Evolutionary conservation across 2,113 vertebrate species (phyloP).

Genomic region (Butorides virescens): DNA sequence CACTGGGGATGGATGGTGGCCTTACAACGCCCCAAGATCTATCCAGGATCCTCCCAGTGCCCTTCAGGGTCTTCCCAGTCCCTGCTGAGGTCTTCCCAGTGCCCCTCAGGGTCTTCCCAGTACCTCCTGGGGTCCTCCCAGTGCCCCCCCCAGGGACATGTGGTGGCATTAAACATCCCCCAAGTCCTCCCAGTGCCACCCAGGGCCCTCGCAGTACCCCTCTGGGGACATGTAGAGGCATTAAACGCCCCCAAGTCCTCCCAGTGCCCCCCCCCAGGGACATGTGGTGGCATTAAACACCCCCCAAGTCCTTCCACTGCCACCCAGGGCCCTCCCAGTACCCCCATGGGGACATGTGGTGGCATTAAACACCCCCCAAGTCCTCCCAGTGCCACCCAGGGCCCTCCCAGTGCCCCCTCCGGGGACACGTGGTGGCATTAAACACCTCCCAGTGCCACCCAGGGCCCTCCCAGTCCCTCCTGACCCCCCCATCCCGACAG

Average conservation of each 20-base stretch:
- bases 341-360: background rate
- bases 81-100: background rate
- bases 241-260: background rate
- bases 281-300: background rate
- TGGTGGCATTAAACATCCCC: no score
- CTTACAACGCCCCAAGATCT: no score
- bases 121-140: no score
- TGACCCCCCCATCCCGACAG: conserved; percentile 39
- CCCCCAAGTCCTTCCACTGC: background rate
- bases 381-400: no score
- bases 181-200: no score
- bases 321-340: background rate
- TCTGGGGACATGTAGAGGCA: background rate
- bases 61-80: background rate
- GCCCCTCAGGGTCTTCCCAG: background rate
- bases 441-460: no score
- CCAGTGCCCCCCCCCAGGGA: background rate
- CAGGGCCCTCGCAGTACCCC: background rate
- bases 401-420: no score
- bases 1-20: no score
- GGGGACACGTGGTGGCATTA: no score
- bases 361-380: no score
- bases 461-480: no score
- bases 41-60: no score
- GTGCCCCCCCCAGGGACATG: background rate